phyloP scores from a whole-genome alignment of 1,140 invertebrate species.

The Rhizoglyphus robini region DNA sequence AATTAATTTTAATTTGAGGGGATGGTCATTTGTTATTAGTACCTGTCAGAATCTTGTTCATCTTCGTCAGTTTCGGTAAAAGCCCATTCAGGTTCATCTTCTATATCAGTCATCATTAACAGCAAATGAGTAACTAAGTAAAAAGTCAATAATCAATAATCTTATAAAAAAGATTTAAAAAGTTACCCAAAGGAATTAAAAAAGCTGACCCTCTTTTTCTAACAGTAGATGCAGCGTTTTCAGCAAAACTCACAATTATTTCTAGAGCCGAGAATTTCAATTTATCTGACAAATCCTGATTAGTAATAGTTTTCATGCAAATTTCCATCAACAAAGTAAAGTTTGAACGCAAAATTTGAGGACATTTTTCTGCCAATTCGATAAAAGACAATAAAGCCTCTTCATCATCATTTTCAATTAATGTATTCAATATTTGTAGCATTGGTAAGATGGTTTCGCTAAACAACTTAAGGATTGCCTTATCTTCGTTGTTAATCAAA shows the following conservation, averaged over 20 bases:
- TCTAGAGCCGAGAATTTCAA: slow-evolving; percentile 84
- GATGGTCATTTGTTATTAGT: slow-evolving; percentile 16
- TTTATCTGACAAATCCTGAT: slow-evolving; percentile 58
- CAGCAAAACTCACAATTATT: slow-evolving; percentile 81
- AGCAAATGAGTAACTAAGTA: slow-evolving; percentile 61
- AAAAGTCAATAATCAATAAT: slow-evolving; percentile 24
- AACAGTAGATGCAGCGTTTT: slow-evolving; percentile 88
- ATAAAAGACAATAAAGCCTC: slow-evolving; percentile 76
- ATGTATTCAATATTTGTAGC: slow-evolving; percentile 36
- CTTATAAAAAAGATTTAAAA: slow-evolving; percentile 22
- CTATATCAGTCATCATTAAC: slow-evolving; percentile 92
- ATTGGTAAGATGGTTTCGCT: slow-evolving; percentile 63
- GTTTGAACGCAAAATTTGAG: slow-evolving; percentile 78
- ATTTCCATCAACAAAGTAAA: slow-evolving; percentile 73
- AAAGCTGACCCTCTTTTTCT: slow-evolving; percentile 68
- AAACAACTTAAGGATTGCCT: slow-evolving; percentile 70
- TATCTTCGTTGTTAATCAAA: slow-evolving; percentile 75
- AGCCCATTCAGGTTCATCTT: slow-evolving; percentile 78
- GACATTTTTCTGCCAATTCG: slow-evolving; percentile 79
- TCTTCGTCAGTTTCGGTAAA: slow-evolving; percentile 62
- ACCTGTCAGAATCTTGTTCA: slow-evolving; percentile 46
- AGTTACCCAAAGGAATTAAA: slow-evolving; percentile 40
- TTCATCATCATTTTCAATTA: slow-evolving; percentile 63
- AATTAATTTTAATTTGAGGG: slow-evolving; percentile 4
- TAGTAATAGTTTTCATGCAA: slow-evolving; percentile 65